Evolutionary conservation across 2,113 vertebrate species (phyloP).

Genomic region (Phycodurus eques): DNA sequence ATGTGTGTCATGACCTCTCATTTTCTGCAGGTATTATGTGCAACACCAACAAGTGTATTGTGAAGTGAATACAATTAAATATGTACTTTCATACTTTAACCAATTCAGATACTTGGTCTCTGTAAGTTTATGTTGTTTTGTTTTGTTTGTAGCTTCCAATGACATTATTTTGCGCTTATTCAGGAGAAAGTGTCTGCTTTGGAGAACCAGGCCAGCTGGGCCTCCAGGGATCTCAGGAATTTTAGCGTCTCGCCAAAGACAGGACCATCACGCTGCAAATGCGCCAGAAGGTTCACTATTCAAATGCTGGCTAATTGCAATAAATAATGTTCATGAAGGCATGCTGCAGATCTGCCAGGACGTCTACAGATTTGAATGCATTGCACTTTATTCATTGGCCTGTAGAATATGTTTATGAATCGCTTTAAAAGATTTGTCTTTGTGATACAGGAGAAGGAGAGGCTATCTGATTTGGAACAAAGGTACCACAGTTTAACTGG

Average conservation of each 20-base stretch:
- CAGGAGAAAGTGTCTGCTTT: constrained; percentile 86
- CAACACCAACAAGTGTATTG: background rate
- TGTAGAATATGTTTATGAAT: background rate
- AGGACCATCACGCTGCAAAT: constrained; percentile 77
- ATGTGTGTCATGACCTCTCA: no score
- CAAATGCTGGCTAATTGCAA: no score
- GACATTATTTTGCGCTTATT: background rate
- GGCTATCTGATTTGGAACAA: constrained; percentile 80
- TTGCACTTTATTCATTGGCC: background rate
- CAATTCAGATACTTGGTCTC: background rate
- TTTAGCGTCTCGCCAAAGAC: constrained; percentile 80
- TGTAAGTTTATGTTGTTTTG: background rate
- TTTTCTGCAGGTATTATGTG: no score
- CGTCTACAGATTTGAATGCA: background rate
- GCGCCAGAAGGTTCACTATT: constrained; percentile 83
- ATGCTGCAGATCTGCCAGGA: no score
- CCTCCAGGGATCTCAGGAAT: constrained; percentile 86
- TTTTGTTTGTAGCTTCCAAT: background rate
- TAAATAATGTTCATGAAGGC: background rate
- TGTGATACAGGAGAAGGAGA: constrained; percentile 87
- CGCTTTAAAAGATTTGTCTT: background rate
- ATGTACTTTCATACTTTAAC: background rate
- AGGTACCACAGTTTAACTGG: constrained; percentile 83
- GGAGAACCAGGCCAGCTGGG: constrained; percentile 86
- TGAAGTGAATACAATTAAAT: background rate